Conservation (phyloP, 2,888 invertebrate species). For the Candidula unifasciata region DNA sequence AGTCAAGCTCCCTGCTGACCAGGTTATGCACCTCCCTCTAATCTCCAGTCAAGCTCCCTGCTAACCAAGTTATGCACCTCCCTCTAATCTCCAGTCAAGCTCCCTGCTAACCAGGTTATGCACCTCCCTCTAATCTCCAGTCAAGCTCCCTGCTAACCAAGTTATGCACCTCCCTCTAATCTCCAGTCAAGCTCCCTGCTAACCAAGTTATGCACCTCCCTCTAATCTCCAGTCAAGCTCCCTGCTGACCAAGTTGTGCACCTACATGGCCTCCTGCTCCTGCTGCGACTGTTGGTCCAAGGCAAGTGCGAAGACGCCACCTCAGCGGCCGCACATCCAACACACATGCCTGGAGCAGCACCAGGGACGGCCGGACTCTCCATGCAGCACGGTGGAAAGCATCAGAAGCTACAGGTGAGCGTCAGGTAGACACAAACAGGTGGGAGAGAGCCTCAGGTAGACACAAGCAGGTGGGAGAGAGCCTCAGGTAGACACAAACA, state of each 20-base stretch:
- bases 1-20: no score
- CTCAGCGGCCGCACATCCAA: slow-evolving; percentile 71
- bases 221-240: slow-evolving; percentile 53
- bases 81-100: no score
- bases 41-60: no score
- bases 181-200: neutral
- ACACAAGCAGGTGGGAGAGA: neutral
- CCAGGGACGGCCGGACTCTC: slow-evolving; percentile 64
- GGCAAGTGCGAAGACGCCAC: slow-evolving; percentile 61
- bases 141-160: no score
- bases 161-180: no score
- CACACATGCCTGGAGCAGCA: slow-evolving; percentile 70
- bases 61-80: no score
- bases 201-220: slow-evolving; percentile 60
- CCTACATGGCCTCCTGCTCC: slow-evolving; percentile 65
- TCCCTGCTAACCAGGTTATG: no score
- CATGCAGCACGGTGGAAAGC: slow-evolving; percentile 67
- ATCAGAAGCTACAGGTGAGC: slow-evolving; percentile 57
- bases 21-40: no score
- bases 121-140: no score
- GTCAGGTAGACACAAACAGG: neutral
- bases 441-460: neutral
- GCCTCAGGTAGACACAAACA: neutral
- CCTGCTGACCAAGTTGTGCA: slow-evolving; percentile 61
- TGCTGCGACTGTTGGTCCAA: slow-evolving; percentile 66